Percentiles rank a stretch among this genome's conserved stretches.
phyloP scores from a whole-genome alignment of 1,140 invertebrate genomes.

The Tetraneura akinire region DNA sequence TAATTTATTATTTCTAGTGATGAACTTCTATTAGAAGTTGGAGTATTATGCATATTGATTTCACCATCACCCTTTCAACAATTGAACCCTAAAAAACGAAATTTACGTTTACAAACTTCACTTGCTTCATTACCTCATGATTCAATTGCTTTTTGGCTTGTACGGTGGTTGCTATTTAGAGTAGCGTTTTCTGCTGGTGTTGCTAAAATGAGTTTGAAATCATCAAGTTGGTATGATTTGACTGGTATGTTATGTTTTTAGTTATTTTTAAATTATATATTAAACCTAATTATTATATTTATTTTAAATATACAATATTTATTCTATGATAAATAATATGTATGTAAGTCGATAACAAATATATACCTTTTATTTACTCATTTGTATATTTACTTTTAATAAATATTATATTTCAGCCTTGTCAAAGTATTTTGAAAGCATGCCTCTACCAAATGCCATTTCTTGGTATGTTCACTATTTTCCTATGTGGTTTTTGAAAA shows the following conservation, averaged over 20 bases:
- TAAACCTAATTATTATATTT: neutral
- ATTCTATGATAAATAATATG: no score
- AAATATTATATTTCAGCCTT: constrained; percentile 65
- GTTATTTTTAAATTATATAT: no score
- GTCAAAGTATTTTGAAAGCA: constrained; percentile 75
- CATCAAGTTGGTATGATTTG: constrained; percentile 80
- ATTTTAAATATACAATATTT: constrained; percentile 7
- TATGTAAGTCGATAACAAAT: neutral
- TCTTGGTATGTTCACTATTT: constrained; percentile 73
- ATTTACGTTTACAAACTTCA: constrained; percentile 42
- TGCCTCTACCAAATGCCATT: constrained; percentile 70
- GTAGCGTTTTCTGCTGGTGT: constrained; percentile 77
- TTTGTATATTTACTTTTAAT: constrained; percentile 26
- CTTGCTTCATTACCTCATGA: constrained; percentile 60
- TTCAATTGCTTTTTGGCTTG: constrained; percentile 70
- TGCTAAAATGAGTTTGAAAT: constrained; percentile 74
- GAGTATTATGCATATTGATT: constrained; percentile 73
- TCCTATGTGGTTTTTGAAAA: constrained; percentile 69
- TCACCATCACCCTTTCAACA: constrained; percentile 66
- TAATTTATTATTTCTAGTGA: constrained; percentile 64
- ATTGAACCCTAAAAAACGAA: constrained; percentile 56
- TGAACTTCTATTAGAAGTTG: constrained; percentile 74
- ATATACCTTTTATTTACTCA: neutral
- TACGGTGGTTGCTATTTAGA: constrained; percentile 78
- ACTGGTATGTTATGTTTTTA: constrained; percentile 67